Evolutionary conservation across 2,113 vertebrate species (phyloP).

Genomic region (Plestiodon gilberti): DNA sequence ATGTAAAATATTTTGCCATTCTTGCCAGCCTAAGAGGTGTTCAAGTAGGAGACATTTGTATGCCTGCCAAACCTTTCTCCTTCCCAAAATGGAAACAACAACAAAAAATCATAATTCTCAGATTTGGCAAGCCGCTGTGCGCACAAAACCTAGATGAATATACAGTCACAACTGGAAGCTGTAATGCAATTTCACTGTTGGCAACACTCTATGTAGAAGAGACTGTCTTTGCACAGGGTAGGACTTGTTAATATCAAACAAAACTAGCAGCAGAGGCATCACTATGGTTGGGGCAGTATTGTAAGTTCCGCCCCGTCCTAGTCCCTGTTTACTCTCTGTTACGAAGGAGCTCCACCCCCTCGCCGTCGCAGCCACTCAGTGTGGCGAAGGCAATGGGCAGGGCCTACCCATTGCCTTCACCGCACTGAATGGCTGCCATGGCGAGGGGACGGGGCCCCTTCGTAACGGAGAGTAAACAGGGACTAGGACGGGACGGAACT

Average conservation of each 20-base stretch:
- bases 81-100: slow-evolving; percentile 34
- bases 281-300: no score
- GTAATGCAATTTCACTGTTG: slow-evolving; percentile 49
- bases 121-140: slow-evolving; percentile 43
- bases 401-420: no score
- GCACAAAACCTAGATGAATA: slow-evolving; percentile 35
- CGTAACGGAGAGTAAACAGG: no score
- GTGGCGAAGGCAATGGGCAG: no score
- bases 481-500: no score
- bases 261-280: no score
- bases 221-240: neutral
- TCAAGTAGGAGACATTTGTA: slow-evolving; percentile 22
- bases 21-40: slow-evolving; percentile 31
- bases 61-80: slow-evolving; percentile 31
- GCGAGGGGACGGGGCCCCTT: no score
- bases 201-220: neutral
- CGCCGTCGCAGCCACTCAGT: no score
- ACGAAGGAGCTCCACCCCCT: no score
- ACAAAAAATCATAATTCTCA: slow-evolving; percentile 24
- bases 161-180: slow-evolving; percentile 24
- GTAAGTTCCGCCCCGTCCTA: no score
- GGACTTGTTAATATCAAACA: neutral
- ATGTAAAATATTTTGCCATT: slow-evolving; percentile 22
- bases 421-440: no score
- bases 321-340: no score